Percentiles rank a stretch among this genome's conserved stretches.
Evolutionary conservation across 2,113 vertebrate species (phyloP).

Genomic region (Sisor rabdophorus): DNA sequence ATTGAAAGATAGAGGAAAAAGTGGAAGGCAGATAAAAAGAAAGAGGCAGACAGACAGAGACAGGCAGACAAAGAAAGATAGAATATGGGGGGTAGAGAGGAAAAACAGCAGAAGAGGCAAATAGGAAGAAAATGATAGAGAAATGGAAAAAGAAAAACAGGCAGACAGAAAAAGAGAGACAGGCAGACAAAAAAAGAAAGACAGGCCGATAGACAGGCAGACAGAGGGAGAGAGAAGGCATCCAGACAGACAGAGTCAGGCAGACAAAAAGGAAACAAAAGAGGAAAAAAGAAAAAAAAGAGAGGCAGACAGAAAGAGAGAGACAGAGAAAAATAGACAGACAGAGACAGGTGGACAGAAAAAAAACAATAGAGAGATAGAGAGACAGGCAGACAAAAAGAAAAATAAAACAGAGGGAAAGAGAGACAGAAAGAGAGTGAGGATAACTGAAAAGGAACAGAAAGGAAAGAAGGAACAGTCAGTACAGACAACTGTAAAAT

Average conservation of each 20-base stretch:
- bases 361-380: not conserved
- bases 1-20: constrained; percentile 32
- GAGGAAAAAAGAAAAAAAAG: not conserved
- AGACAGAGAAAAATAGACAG: constrained; percentile 33
- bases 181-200: not conserved
- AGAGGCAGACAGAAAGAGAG: constrained; percentile 4
- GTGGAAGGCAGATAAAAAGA: constrained; percentile 7
- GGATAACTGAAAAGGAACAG: constrained; percentile 41
- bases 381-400: not conserved
- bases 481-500: too few relatives aligned
- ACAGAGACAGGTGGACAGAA: not conserved
- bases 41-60: not conserved
- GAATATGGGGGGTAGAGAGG: constrained; percentile 5
- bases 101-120: constrained; percentile 40
- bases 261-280: not conserved
- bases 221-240: constrained; percentile 45
- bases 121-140: not conserved
- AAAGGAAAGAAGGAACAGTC: not conserved
- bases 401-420: constrained; percentile 17
- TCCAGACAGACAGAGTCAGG: not conserved
- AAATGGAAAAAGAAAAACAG: constrained; percentile 25
- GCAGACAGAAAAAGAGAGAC: constrained; percentile 18
- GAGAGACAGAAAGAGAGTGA: constrained; percentile 43
- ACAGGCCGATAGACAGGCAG: not conserved
- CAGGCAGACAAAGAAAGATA: not conserved